Evolutionary conservation across 1,140 invertebrate species (phyloP), one percentile per base, ranked within the genome.

Genomic region (Thaumetopoea pityocampa): DNA sequence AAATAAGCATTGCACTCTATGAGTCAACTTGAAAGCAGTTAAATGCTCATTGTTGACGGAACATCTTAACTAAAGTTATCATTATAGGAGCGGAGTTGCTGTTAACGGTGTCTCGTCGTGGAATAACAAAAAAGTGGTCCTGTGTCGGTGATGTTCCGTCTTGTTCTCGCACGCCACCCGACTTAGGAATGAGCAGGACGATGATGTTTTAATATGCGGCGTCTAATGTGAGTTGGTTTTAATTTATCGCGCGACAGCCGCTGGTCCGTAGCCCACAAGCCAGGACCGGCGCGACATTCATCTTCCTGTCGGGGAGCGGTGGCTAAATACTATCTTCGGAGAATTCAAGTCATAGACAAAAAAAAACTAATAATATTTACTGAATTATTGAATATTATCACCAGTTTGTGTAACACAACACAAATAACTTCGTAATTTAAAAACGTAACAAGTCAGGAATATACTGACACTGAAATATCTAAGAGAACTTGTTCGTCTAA

Each of bases 221-320:
- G 65, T 57, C 61, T 70, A 77, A 71, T 77, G 63, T 66, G 67
- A 71, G 67, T 66, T 60, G 60, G 49, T 63, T 69, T 72, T 83
- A 83, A 83, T 83, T 83, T 83, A 83, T 83, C 51, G 72, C 64
- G 60, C 65, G 69, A 80, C 79, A 83, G 79, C 72, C 77, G 71
- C 51, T 45, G 57, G 52, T 60, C 67, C 51, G 55, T 58, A 62
- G 61, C 56, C 49, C n/a, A n/a, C n/a, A n/a, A n/a, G 54, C 59
- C 56, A 60, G 67, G 61, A 66, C 61, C 57, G 57, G 48, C 52
- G 63, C 47, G 57, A 67, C 74, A 83, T 83, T 71, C 80, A 83
- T 83, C 76, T 80, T 72, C 34, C 32, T 33, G 48, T 42, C 50
- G 43, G 58, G 62, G 59, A 67, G 62, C 66, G 58, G 61, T 55